Evolutionary conservation across 1,140 invertebrate genomes (phyloP).

Genomic region (Spodoptera frugiperda): DNA sequence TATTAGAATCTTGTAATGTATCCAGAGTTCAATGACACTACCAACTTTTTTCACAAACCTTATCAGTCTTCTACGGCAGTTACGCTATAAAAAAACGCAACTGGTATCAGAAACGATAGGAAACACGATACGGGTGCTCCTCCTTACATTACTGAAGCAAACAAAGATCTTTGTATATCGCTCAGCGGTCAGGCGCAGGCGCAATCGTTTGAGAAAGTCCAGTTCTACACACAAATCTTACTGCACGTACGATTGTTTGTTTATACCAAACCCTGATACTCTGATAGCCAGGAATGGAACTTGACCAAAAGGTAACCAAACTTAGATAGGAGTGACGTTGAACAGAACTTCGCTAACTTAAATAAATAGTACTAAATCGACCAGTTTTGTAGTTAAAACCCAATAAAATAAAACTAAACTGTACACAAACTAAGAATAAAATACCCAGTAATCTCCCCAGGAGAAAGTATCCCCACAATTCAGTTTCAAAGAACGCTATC

Average conservation of each 20-base stretch:
- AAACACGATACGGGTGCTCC: constrained; percentile 11
- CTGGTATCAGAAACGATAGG: not conserved
- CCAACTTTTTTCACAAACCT: too few species aligned
- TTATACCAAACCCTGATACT: constrained; percentile 28
- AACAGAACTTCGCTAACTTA: constrained; percentile 41
- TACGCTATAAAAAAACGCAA: not conserved
- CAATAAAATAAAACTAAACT: constrained; percentile 28
- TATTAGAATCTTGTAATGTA: too few species aligned
- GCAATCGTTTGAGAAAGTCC: constrained; percentile 40
- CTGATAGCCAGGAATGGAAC: constrained; percentile 19
- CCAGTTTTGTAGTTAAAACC: constrained; percentile 13
- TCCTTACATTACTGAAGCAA: constrained; percentile 19
- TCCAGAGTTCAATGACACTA: too few species aligned
- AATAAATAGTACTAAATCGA: constrained; percentile 33
- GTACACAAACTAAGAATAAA: not conserved
- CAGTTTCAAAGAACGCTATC: constrained; percentile 13
- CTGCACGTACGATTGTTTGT: constrained; percentile 37
- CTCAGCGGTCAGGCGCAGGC: constrained; percentile 2
- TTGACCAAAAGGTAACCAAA: constrained; percentile 37
- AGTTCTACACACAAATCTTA: constrained; percentile 42
- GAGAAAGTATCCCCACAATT: not conserved
- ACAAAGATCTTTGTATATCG: constrained; percentile 30
- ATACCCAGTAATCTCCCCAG: not conserved
- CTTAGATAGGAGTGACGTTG: constrained; percentile 44
- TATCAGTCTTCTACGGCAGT: not conserved